Conservation (phyloP, 1,140 invertebrate genomes). For the Drosophila jambulina region DNA sequence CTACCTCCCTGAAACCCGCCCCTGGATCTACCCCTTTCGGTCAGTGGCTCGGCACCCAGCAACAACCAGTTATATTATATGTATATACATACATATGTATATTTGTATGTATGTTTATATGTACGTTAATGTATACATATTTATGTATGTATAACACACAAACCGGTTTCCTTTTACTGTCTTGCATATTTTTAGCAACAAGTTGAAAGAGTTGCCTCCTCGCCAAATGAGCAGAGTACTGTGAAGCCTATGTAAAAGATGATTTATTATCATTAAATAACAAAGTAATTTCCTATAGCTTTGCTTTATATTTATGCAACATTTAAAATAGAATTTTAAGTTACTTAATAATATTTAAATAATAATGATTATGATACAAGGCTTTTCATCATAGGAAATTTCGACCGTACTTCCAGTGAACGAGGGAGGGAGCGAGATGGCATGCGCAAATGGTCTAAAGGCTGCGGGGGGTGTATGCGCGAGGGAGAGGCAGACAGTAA, state of each 20-base stretch:
- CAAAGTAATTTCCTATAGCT: not conserved
- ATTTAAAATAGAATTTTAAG: not conserved
- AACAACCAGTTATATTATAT: constrained; percentile 71
- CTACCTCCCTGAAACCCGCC: not conserved
- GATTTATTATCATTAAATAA: not conserved
- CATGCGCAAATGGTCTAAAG: not conserved
- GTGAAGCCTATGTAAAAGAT: not conserved
- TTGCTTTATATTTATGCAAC: no score
- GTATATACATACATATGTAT: not conserved
- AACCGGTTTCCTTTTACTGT: constrained; percentile 63
- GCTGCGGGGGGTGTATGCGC: constrained; percentile 3
- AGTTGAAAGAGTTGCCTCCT: constrained; percentile 61
- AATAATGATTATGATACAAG: no score
- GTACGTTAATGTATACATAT: not conserved
- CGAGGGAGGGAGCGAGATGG: not conserved
- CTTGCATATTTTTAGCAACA: constrained; percentile 66
- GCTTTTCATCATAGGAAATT: not conserved
- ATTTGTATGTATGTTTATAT: constrained; percentile 1
- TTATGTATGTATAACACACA: not conserved
- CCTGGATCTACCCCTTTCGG: constrained; percentile 13
- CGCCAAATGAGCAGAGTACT: constrained; percentile 23
- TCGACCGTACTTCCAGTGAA: not conserved
- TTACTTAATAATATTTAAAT: no score
- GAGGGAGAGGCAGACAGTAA: constrained; percentile 37
- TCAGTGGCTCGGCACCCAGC: constrained; percentile 71